A percentile compares a stretch with the other conserved stretches of the same genome.
phyloP scores from a whole-genome alignment of 2,888 invertebrate genomes.

The Melikaiella ostensackeni region DNA sequence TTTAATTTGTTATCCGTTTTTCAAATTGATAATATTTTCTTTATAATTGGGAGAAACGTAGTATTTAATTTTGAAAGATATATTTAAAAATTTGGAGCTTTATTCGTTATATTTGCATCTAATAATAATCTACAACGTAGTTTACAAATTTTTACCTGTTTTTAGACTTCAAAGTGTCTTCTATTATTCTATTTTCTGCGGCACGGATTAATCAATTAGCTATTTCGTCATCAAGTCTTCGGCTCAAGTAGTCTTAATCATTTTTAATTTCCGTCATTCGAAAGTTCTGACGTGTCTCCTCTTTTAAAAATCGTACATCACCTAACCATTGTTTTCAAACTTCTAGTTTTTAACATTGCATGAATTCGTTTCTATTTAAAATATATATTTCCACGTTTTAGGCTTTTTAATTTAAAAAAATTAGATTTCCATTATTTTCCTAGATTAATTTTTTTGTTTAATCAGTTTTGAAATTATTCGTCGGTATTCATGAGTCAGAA shows the following conservation, averaged over 20 bases:
- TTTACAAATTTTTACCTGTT: background rate
- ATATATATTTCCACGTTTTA: background rate
- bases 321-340: constrained; percentile 5
- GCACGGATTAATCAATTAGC: background rate
- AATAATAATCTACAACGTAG: background rate
- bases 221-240: background rate
- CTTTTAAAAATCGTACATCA: constrained; percentile 11
- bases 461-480: background rate
- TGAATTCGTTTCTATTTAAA: constrained; percentile 37
- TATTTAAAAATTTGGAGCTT: background rate
- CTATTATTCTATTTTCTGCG: background rate
- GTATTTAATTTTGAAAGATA: background rate
- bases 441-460: background rate
- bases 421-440: background rate
- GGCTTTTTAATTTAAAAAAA: too few species aligned
- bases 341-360: constrained; percentile 16
- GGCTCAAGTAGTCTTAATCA: constrained; percentile 9
- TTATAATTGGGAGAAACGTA: background rate
- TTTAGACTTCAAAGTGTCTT: background rate
- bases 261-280: constrained; percentile 28
- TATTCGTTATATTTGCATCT: background rate
- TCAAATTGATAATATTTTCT: background rate
- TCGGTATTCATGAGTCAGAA: background rate
- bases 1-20: background rate
- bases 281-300: constrained; percentile 20